Conservation (phyloP, 2,113 vertebrate species). For the Muscicapa adusta region DNA sequence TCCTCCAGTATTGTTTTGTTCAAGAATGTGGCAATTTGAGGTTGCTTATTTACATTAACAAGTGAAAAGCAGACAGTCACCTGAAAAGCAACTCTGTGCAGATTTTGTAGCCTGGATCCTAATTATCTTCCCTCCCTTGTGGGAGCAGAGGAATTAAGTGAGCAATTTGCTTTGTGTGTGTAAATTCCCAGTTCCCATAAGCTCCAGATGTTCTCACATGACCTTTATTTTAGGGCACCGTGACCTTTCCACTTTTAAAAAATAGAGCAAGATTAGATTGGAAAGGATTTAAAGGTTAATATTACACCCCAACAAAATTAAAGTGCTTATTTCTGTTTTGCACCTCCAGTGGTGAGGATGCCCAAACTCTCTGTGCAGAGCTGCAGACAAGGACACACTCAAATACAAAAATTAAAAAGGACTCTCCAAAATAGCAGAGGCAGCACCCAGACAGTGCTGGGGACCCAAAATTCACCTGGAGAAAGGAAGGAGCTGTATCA, state of each 20-base stretch:
- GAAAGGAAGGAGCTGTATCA: neutral
- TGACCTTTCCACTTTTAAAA: neutral
- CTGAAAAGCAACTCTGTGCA: slow-evolving; percentile 37
- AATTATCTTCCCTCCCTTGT: slow-evolving; percentile 60
- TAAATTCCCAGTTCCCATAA: slow-evolving; percentile 24
- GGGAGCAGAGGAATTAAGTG: slow-evolving; percentile 57
- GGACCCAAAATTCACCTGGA: rapidly evolving
- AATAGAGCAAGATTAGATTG: neutral
- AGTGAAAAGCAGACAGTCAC: slow-evolving; percentile 21
- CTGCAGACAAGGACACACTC: neutral
- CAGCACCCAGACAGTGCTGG: too few relatives aligned
- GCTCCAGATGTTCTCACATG: neutral
- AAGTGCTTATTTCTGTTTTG: neutral
- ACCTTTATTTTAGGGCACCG: neutral
- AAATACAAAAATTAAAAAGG: rapidly evolving
- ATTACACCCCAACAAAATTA: neutral
- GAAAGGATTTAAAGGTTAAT: neutral
- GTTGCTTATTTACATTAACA: slow-evolving; percentile 53
- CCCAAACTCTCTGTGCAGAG: neutral
- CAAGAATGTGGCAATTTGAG: slow-evolving; percentile 1
- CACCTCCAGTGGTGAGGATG: neutral
- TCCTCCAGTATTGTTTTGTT: neutral
- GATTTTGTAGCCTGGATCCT: slow-evolving; percentile 24
- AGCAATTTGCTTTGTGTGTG: slow-evolving; percentile 56
- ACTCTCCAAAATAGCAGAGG: neutral